Evolutionary conservation across 2,888 invertebrate species (phyloP).

Genomic region (Leptinotarsa tumamoca): DNA sequence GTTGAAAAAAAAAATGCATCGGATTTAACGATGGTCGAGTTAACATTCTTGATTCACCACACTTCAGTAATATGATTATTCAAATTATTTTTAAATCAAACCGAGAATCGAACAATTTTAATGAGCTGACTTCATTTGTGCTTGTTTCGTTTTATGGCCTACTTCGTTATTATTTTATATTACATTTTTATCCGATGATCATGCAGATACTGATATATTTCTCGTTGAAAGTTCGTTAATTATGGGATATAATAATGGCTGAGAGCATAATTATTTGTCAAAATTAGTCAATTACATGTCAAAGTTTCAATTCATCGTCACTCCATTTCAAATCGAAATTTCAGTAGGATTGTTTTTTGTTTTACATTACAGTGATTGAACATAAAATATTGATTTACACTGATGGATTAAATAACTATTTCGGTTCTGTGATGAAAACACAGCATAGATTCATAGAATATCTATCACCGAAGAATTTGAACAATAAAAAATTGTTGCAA

Average conservation of each 20-base stretch:
- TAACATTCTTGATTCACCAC: slow-evolving; percentile 35
- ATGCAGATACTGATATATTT: not conserved
- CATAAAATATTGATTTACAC: too few relatives aligned
- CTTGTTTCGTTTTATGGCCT: slow-evolving; percentile 16
- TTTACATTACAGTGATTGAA: too few relatives aligned
- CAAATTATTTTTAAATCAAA: slow-evolving; percentile 30
- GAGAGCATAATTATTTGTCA: not conserved
- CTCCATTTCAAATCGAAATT: too few relatives aligned
- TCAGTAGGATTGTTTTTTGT: too few relatives aligned
- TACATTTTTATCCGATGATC: slow-evolving; percentile 11
- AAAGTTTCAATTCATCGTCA: too few relatives aligned
- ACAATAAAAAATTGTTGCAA: too few relatives aligned
- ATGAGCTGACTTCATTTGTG: slow-evolving; percentile 25
- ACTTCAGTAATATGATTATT: slow-evolving; percentile 30
- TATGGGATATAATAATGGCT: not conserved
- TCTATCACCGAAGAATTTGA: too few relatives aligned
- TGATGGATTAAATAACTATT: too few relatives aligned
- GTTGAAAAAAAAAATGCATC: slow-evolving; percentile 30
- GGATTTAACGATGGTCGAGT: slow-evolving; percentile 32
- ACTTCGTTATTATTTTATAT: slow-evolving; percentile 17
- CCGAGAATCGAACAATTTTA: slow-evolving; percentile 30
- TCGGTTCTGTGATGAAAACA: too few relatives aligned
- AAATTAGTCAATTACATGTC: not conserved
- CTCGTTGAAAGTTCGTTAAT: not conserved
- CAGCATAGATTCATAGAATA: too few relatives aligned